Conservation (phyloP, 2,113 vertebrate genomes). For the Isurus oxyrinchus region DNA sequence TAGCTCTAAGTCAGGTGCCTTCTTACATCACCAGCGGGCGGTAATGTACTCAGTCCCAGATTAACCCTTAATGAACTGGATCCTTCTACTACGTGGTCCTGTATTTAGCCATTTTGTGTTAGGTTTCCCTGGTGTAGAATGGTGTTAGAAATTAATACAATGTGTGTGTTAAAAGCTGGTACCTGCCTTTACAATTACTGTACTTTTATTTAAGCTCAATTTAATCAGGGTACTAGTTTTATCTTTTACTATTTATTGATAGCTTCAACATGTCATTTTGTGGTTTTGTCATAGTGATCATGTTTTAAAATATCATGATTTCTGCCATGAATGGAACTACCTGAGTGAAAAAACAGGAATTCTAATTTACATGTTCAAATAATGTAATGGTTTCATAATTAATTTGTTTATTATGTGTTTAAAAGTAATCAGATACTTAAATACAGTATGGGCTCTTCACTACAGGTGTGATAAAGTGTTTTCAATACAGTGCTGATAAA, state of each 20-base stretch:
- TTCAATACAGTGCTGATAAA: background rate
- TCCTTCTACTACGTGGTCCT: no score
- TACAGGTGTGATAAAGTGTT: background rate
- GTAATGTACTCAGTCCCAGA: no score
- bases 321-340: background rate
- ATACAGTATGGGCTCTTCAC: background rate
- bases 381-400: background rate
- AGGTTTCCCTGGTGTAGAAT: no score
- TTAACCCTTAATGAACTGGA: no score
- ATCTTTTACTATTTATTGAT: background rate
- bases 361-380: background rate
- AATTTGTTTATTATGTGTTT: background rate
- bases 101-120: no score
- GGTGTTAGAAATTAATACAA: no score
- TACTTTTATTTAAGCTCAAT: background rate
- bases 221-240: background rate
- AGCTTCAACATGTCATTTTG: background rate
- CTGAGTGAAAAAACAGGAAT: background rate
- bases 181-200: background rate
- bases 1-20: no score
- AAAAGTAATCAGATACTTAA: background rate
- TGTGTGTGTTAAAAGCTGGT: background rate
- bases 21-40: no score
- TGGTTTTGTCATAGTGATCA: background rate
- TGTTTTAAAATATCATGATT: background rate